Evolutionary conservation across 2,888 invertebrate genomes (phyloP), one percentile per base, ranked within the genome.

Genomic region (Pristionchus entomophagus): DNA sequence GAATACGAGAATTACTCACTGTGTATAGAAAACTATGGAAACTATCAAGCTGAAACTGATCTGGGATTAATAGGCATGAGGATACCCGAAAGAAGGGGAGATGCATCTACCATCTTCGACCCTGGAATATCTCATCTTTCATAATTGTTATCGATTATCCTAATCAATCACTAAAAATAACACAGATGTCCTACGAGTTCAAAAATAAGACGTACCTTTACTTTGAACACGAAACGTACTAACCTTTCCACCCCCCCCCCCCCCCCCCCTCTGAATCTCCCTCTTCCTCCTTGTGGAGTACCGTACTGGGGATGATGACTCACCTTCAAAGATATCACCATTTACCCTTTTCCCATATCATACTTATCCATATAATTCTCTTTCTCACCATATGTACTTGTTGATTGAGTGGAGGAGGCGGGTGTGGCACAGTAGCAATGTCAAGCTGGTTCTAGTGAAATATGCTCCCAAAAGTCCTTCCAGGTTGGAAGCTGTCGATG

Each of bases 21-120:
- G 26, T 59, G 26, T 59, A 38, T 69, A 62, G 38, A 69, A 69
- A 69, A 69, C 69, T 69, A 69, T 69, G 38, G 69, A 69, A 69
- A 69, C 69, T 69, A 69, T 14, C 35, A 38, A 69, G 69, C 3
- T 69, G 69, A 38, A 22, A 38, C 38, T 38, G 62, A 62, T 3
- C 26, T 29, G n/a, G n/a, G n/a, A n/a, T n/a, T n/a, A n/a, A n/a
- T 56, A 10, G 56, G n/a, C n/a, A n/a, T 5, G 38, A 32, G 69
- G 56, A 17, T 8, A 5, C 38, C 14, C 69, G 17, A 69, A 19
- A 38, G 14, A 17, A 56, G 5, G 5, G 22, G 19, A 14, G 22
- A 22, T 56, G 38, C 17, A 19, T 14, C 38, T 69, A 69, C 69
- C 69, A 69, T 38, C 69, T 35, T 6, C 69, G 69, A 69, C 69